Conservation (phyloP, 2,888 invertebrate genomes). For the Notodonta ziczac region DNA sequence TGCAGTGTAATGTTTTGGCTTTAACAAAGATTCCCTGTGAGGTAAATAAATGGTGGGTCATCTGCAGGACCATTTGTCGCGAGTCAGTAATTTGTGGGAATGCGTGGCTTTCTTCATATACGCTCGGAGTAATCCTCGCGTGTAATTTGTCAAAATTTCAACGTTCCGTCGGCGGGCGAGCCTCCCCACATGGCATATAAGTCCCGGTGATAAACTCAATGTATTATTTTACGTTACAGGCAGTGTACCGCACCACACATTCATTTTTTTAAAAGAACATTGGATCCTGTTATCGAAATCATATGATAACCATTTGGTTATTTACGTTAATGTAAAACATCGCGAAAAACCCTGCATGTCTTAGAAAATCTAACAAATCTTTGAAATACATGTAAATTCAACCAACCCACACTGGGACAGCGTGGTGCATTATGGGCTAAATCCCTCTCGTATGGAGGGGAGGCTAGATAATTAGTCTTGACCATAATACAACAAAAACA, state of each 20-base stretch:
- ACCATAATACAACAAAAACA: not conserved
- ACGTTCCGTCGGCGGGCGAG: slow-evolving; percentile 50
- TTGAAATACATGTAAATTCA: too few species aligned
- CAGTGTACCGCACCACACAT: slow-evolving; percentile 14
- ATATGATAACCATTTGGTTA: too few species aligned
- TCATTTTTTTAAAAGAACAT: too few species aligned
- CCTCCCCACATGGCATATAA: slow-evolving; percentile 44
- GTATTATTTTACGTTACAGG: slow-evolving; percentile 57
- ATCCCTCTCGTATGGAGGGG: too few species aligned
- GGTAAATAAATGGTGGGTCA: slow-evolving; percentile 62
- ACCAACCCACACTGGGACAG: too few species aligned
- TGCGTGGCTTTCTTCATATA: slow-evolving; percentile 72
- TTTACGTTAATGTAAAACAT: too few species aligned
- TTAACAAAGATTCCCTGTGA: slow-evolving; percentile 53
- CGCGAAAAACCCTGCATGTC: too few species aligned
- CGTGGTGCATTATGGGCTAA: too few species aligned
- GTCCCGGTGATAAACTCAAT: slow-evolving; percentile 60
- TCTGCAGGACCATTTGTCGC: slow-evolving; percentile 63
- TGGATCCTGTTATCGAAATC: too few species aligned
- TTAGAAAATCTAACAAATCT: too few species aligned
- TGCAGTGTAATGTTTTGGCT: slow-evolving; percentile 43
- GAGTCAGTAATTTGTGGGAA: slow-evolving; percentile 69
- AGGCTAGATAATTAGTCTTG: too few species aligned
- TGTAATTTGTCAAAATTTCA: slow-evolving; percentile 75
- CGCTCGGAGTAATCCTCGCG: slow-evolving; percentile 64